Conservation (phyloP, 2,888 invertebrate genomes). For the Gisinianus flammeolus region DNA sequence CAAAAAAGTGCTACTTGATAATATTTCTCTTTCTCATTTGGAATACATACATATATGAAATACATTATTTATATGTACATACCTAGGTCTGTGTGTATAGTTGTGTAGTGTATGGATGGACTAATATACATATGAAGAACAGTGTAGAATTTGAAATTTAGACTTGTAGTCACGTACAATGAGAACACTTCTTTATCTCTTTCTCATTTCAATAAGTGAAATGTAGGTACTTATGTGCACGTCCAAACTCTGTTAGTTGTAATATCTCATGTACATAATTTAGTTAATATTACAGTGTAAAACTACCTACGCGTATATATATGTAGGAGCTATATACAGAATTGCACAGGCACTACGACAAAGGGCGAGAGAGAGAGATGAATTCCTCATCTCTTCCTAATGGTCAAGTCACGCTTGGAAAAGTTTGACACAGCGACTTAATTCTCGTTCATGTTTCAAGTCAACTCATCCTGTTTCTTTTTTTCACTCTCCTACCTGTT, state of each 20-base stretch:
- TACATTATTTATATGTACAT: too few relatives aligned
- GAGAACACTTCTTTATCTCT: constrained; percentile 4
- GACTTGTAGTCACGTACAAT: constrained; percentile 2
- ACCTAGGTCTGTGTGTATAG: too few relatives aligned
- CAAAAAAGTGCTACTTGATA: too few relatives aligned
- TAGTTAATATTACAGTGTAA: background rate
- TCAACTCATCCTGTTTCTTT: background rate
- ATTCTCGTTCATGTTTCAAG: background rate
- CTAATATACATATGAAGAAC: too few relatives aligned
- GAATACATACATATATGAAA: too few relatives aligned
- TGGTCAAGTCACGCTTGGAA: constrained; percentile 38
- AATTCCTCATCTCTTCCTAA: constrained; percentile 20
- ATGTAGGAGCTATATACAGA: background rate
- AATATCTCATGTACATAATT: background rate
- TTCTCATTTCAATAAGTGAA: background rate
- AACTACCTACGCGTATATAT: background rate
- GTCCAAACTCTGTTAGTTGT: background rate
- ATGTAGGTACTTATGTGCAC: background rate
- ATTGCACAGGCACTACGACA: background rate
- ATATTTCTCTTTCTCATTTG: too few relatives aligned
- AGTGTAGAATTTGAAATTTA: background rate
- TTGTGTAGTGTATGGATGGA: too few relatives aligned
- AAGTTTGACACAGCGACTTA: constrained; percentile 15
- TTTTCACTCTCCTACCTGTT: background rate
- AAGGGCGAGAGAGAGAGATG: background rate